Conservation (phyloP, 2,888 invertebrate genomes). For the Apocheima hispidaria region DNA sequence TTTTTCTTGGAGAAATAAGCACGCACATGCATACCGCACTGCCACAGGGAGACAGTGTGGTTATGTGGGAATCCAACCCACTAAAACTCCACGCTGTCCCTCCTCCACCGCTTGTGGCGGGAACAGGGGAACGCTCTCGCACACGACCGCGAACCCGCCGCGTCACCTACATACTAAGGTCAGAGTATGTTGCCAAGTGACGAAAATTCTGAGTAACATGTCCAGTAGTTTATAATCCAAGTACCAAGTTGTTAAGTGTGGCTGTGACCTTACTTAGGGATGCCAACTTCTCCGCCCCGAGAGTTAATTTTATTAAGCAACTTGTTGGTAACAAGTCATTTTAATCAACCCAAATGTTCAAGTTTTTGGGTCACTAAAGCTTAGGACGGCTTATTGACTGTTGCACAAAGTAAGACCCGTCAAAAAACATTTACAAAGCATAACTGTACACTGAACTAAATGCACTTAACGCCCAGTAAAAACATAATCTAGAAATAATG, state of each 20-base stretch:
- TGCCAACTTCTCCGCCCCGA: constrained; percentile 10
- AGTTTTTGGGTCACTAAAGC: constrained; percentile 13
- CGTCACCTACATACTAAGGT: too few species aligned
- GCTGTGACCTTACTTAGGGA: constrained; percentile 28
- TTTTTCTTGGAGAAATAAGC: too few species aligned
- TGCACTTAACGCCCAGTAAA: too few species aligned
- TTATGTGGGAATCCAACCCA: too few species aligned
- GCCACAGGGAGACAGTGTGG: too few species aligned
- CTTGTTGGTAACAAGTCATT: constrained; percentile 16
- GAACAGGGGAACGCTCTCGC: too few species aligned
- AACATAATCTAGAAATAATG: too few species aligned
- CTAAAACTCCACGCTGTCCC: too few species aligned
- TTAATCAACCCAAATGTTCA: constrained; percentile 14
- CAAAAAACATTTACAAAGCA: not conserved
- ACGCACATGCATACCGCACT: too few species aligned
- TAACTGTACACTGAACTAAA: too few species aligned
- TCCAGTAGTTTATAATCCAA: not conserved
- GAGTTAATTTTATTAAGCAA: constrained; percentile 22
- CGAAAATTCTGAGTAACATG: not conserved
- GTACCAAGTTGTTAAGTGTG: constrained; percentile 14
- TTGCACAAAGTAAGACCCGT: not conserved
- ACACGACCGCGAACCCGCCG: too few species aligned
- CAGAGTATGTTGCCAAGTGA: not conserved
- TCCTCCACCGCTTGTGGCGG: too few species aligned
- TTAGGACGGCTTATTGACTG: not conserved